Percentiles rank a stretch among this genome's conserved stretches.
phyloP scores from a whole-genome alignment of 2,113 vertebrate genomes.

The Triplophysa dalaica region DNA sequence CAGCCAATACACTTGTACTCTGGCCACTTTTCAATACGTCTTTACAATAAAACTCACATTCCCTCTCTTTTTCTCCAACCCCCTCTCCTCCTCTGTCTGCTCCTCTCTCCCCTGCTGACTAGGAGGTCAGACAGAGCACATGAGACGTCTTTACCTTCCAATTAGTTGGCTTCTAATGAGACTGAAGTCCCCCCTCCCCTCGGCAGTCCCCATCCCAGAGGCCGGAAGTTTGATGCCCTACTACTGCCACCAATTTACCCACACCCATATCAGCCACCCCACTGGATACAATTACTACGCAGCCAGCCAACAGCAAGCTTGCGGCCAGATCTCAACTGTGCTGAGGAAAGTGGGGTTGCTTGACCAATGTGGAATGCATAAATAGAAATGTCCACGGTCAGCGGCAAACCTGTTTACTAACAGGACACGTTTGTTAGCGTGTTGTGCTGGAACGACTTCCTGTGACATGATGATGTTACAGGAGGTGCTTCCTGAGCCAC shows the following conservation, averaged over 20 bases:
- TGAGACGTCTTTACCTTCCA: constrained; percentile 73
- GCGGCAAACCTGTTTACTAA: constrained; percentile 4
- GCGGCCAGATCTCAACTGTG: constrained; percentile 42
- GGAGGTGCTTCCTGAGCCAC: background rate
- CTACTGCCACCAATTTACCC: constrained; percentile 41
- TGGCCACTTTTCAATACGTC: background rate
- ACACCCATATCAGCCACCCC: constrained; percentile 55
- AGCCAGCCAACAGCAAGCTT: constrained; percentile 60
- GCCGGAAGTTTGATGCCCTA: constrained; percentile 49
- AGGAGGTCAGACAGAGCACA: constrained; percentile 74
- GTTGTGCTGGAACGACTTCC: constrained; percentile 20
- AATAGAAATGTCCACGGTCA: constrained; percentile 16
- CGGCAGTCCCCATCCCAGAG: constrained; percentile 50
- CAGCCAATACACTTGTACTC: background rate
- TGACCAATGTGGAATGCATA: background rate
- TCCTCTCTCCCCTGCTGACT: constrained; percentile 68
- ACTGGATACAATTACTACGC: constrained; percentile 69
- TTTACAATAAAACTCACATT: constrained; percentile 8
- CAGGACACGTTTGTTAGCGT: constrained; percentile 16
- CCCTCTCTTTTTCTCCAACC: constrained; percentile 5
- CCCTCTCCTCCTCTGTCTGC: constrained; percentile 47
- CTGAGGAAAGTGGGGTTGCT: constrained; percentile 1
- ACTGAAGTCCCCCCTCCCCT: constrained; percentile 59
- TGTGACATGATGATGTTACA: constrained; percentile 7
- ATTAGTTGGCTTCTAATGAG: constrained; percentile 77